Base-by-base conservation (phyloP, 1,140 invertebrate species). In the Marisa cornuarietis region DNA sequence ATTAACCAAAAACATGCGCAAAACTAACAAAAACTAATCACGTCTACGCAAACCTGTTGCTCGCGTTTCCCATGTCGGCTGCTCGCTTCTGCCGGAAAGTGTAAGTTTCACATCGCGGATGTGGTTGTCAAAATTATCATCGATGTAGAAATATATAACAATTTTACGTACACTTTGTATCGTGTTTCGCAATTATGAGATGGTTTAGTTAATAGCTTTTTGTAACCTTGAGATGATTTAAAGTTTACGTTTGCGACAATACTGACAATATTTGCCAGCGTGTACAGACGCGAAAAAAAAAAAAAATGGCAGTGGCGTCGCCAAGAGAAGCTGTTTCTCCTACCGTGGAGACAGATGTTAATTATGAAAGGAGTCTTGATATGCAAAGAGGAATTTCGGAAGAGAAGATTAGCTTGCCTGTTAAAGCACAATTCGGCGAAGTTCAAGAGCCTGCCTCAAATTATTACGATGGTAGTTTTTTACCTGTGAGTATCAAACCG, bases 221-320 rank as follows among this genome's bases (percentile, higher is more conserved):
- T 16, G 11, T 13, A 24, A 13, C 13, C 1, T 68, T 68, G 13
- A 68, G 6, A 24, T 68, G 11, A 77, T 31, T 72, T 31, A 61
- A 54, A 63, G 71, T 79, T 79, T 79, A 61, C 63, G 16, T 71
- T 72, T 71, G 71, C 77, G 77, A 71, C 68, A 71, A 71, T 68
- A 24, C 1, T 78, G 31, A 42, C 63, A 63, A 58, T 68, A 73
- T 42, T 62, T 81, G 80, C 80, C 80, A 81, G 80, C 80, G 80
- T 81, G 80, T 81, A 81, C 78, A 74, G 61, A 81, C 71, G 72
- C 77, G 75, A 71, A 74, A 58, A 58, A 42, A 42, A 42, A 42
- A 42, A 42, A 42, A 42, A 78, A 81, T 81, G 80, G 80, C 80
- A 49, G 63, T 24, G 42, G 54, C 76, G 76, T 81, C 80, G 73